Evolutionary conservation across 2,113 vertebrate species (phyloP).

Genomic region (Drymodes brunneopygia): DNA sequence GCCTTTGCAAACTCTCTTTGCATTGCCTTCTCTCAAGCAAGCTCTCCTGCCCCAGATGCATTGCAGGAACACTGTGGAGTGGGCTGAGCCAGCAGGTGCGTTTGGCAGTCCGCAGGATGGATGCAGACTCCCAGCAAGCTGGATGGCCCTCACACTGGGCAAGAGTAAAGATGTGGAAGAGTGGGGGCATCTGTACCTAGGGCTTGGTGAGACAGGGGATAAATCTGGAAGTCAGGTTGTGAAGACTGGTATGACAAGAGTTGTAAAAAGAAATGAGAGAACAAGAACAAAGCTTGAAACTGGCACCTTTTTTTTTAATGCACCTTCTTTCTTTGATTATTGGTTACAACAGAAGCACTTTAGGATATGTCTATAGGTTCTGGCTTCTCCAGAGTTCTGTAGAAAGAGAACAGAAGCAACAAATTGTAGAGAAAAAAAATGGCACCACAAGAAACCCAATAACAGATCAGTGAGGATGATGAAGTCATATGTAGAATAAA

Average conservation of each 20-base stretch:
- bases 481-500: neutral
- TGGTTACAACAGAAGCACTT: neutral
- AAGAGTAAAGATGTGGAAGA: neutral
- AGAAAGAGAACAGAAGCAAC: neutral
- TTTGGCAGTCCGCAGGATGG: neutral
- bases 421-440: neutral
- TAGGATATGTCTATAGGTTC: neutral
- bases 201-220: neutral
- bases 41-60: neutral
- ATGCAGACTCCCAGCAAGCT: neutral
- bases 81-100: neutral
- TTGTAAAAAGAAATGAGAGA: neutral
- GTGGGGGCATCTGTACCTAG: neutral
- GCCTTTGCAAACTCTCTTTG: neutral
- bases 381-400: neutral
- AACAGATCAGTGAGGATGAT: neutral
- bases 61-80: neutral
- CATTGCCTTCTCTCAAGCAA: neutral
- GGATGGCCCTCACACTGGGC: neutral
- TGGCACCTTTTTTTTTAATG: neutral
- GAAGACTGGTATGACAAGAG: neutral
- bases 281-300: neutral
- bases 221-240: neutral
- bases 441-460: neutral
- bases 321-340: neutral